Conservation (phyloP, 2,888 invertebrate species). For the Aradus depressus region DNA sequence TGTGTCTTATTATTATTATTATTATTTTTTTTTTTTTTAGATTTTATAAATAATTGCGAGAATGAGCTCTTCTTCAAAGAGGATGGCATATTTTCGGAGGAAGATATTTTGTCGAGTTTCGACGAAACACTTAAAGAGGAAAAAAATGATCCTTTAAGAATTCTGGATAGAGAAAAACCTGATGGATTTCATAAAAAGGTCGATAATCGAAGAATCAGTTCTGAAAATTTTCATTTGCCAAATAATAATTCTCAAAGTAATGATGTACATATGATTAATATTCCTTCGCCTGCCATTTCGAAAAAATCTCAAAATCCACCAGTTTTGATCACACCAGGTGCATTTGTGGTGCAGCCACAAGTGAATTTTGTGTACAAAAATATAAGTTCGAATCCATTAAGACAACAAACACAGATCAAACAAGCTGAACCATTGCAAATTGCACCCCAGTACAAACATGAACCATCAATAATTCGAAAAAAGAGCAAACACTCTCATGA, state of each 20-base stretch:
- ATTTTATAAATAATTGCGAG: slow-evolving; percentile 49
- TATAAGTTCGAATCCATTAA: slow-evolving; percentile 19
- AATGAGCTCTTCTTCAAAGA: slow-evolving; percentile 48
- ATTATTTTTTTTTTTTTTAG: slow-evolving; percentile 19
- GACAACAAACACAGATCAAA: slow-evolving; percentile 10
- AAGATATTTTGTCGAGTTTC: slow-evolving; percentile 40
- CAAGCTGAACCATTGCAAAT: slow-evolving; percentile 4
- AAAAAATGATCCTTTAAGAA: slow-evolving; percentile 27
- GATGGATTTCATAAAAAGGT: slow-evolving; percentile 1
- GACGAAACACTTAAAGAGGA: slow-evolving; percentile 42
- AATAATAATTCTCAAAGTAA: slow-evolving; percentile 28
- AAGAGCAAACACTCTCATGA: slow-evolving; percentile 15
- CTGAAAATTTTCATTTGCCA: slow-evolving; percentile 25
- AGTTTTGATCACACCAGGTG: slow-evolving; percentile 23
- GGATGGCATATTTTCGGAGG: slow-evolving; percentile 41
- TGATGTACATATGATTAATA: slow-evolving; percentile 4
- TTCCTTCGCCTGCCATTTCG: slow-evolving; percentile 1
- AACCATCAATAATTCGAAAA: slow-evolving; percentile 19
- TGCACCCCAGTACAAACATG: slow-evolving; percentile 10
- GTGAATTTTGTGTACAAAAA: slow-evolving; percentile 25
- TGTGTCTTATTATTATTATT: neutral
- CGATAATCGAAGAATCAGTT: slow-evolving; percentile 26
- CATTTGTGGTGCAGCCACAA: slow-evolving; percentile 29
- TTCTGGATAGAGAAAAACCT: neutral
- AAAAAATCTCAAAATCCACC: slow-evolving; percentile 17